Evolutionary conservation across 2,797 vertebrate genomes (phyloP), one percentile per base, ranked within the genome.

Genomic region (Pangasius djambal): DNA sequence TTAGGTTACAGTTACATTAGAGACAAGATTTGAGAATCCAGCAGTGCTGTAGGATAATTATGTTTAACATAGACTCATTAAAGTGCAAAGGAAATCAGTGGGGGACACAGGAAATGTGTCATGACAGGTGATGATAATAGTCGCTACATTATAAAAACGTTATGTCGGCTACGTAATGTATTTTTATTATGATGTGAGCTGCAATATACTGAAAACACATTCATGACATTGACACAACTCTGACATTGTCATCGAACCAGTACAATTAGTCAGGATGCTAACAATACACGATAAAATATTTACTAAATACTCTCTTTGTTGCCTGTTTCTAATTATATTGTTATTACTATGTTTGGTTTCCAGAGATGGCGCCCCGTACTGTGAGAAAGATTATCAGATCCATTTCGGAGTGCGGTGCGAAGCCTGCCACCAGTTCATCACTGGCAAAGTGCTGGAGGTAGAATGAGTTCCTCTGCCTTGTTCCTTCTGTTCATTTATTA

Each of bases 381-480:
- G 99, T 92, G 98, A 99, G 95, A 97, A 96, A 92, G 99, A 99
- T 93, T 99, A 98, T 91, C 99, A 99, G 94, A 93, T 96, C 70
- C 96, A 97, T 92, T 99, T 98, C 91, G 99, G 99, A 86, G 96
- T 99, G 52, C 98, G 97, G 87, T 99, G 99, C 93, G 98, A 99
- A 89, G 97, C 96, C 0, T 99, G 99, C 92, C 96, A 96, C 85
- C 97, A 97, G 92, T 99, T 98, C 90, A 99, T 99, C 94, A 98
- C 97, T 0, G 99, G 99, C 82, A 99, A 99, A 90, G 98, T 99
- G 61, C 94, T 99, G 31, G 98, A 99, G 97, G 99, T 99, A 86
- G 4, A 25, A 55, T 40, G 9, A 50, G 37, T 57, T 57, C 37
- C 20, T 20, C n/a, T 1, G 44, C 20, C 16, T 22, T 50, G 16